A percentile compares a stretch with the other conserved stretches of the same genome.
Conservation (phyloP, 2,888 invertebrate genomes). For the Xestia c-nigrum region DNA sequence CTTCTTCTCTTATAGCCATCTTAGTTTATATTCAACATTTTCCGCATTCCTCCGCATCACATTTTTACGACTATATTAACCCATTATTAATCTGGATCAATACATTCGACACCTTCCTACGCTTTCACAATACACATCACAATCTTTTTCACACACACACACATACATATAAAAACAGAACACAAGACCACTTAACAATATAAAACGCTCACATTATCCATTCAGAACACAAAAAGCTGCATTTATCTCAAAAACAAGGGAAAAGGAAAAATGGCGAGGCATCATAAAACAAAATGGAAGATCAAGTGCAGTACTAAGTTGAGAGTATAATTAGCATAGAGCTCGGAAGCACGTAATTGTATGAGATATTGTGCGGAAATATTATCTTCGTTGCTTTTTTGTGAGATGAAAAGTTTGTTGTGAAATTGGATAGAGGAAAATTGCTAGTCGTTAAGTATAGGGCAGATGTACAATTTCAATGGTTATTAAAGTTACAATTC, state of each 20-base stretch:
- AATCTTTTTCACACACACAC: not conserved
- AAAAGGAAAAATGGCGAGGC: slow-evolving; percentile 72
- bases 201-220: slow-evolving; percentile 73
- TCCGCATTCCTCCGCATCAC: too few species aligned
- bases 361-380: slow-evolving; percentile 61
- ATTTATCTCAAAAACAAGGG: slow-evolving; percentile 77
- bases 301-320: slow-evolving; percentile 79
- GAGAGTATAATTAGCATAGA: slow-evolving; percentile 81
- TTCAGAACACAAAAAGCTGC: slow-evolving; percentile 76
- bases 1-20: too few species aligned
- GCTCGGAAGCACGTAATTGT: slow-evolving; percentile 64
- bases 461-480: not conserved
- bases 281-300: slow-evolving; percentile 70
- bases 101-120: too few species aligned
- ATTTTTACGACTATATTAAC: too few species aligned
- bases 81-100: too few species aligned
- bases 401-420: slow-evolving; percentile 35
- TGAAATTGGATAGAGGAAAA: slow-evolving; percentile 26
- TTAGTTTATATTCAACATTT: too few species aligned
- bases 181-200: slow-evolving; percentile 62
- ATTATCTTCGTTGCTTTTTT: slow-evolving; percentile 49
- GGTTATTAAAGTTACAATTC: not conserved
- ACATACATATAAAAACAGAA: slow-evolving; percentile 30
- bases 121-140: not conserved
- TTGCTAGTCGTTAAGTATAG: not conserved